phyloP scores from a whole-genome alignment of 2,888 invertebrate genomes.

The Chymomyza amoena region DNA sequence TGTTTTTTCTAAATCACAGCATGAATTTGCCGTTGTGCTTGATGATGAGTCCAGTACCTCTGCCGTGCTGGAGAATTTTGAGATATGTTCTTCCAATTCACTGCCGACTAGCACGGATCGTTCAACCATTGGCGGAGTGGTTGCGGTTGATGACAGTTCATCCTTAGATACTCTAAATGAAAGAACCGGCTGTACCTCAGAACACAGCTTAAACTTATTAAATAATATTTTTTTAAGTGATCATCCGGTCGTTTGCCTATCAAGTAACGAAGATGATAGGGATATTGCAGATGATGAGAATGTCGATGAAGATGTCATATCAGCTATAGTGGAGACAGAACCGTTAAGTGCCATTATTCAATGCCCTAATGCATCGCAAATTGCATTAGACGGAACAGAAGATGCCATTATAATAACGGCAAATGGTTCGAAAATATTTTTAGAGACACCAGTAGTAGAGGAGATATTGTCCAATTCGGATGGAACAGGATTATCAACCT shows the following conservation, averaged over 20 bases:
- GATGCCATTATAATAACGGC: constrained; percentile 63
- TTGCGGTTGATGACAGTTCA: constrained; percentile 72
- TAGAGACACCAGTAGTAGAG: constrained; percentile 78
- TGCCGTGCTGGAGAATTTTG: constrained; percentile 67
- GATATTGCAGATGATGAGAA: constrained; percentile 54
- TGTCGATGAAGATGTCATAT: constrained; percentile 18
- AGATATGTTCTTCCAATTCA: constrained; percentile 74
- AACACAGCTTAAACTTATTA: constrained; percentile 38
- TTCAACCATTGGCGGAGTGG: constrained; percentile 47
- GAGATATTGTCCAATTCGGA: constrained; percentile 60
- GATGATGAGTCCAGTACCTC: constrained; percentile 73
- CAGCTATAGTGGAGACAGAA: constrained; percentile 3
- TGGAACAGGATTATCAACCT: neutral
- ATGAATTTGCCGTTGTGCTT: constrained; percentile 69
- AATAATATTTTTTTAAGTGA: constrained; percentile 50
- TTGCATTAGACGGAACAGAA: constrained; percentile 30
- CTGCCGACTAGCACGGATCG: constrained; percentile 58
- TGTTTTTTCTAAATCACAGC: constrained; percentile 69
- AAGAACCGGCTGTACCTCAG: constrained; percentile 23
- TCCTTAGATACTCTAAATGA: constrained; percentile 70
- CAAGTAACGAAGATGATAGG: constrained; percentile 34
- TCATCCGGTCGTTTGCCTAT: constrained; percentile 13
- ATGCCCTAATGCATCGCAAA: constrained; percentile 55
- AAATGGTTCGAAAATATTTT: constrained; percentile 73
- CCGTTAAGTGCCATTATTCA: constrained; percentile 18